Base-by-base conservation (phyloP, 2,113 vertebrate species). In the Phalacrocorax aristotelis region DNA sequence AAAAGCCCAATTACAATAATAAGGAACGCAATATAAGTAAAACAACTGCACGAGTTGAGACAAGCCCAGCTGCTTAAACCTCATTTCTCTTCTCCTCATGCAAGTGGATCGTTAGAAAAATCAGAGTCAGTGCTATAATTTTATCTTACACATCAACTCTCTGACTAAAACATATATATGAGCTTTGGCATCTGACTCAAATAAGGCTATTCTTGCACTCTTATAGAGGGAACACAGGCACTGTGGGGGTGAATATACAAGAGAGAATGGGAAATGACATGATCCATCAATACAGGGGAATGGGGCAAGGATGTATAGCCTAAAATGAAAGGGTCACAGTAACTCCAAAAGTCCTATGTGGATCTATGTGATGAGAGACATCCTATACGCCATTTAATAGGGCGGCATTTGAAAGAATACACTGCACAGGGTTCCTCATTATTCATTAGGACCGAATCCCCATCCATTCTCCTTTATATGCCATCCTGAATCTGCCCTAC, bases 281-380 rank as follows among this genome's bases (percentile, higher is more conserved):
- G 87, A 94, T 83, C 75, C 83, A 77, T 95, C 87, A 95, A 49
- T 65, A 69, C 15, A 66, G 46, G 62, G 7, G 4, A 87, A 79
- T 17, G 15, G 64, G 34, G 55, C 71, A 88, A 88, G 75, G 75
- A 83, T 49, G 62, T 80, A 79, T 54, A 90, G 78, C 66, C 66
- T 94, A 96, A 97, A 97, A 97, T 88, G 68, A 96, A 97, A 97
- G 94, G 93, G 93, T 95, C 95, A 77, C 29, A 40, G 22, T 94
- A 76, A 69, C 58, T 85, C 70, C 36, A 74, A 14, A 89, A 82
- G 38, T 94, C 61, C 74, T 71, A 1, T n/a, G 48, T 84, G 52
- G 36, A 68, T 61, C 80, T 87, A 2, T 71, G 69, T 4, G 2
- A 77, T 40, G 66, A 74, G 66, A 87, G 66, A 48, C 66, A 66